Evolutionary conservation across 2,113 vertebrate genomes (phyloP), one percentile per base, ranked within the genome.

Genomic region (Stigmatopora nigra): DNA sequence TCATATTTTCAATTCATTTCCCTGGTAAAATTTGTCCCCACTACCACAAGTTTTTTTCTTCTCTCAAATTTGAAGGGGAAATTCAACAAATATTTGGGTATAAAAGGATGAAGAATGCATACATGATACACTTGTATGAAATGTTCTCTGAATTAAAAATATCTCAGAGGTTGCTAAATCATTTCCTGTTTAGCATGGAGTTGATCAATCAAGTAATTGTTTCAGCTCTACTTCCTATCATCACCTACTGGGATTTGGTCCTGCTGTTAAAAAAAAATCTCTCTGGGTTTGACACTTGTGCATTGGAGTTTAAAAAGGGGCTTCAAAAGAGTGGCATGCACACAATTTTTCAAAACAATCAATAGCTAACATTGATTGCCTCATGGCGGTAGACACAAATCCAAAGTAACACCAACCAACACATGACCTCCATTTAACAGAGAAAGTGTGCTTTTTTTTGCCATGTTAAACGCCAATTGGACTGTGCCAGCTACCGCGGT

Each of bases 261-360:
- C 35, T 61, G 49, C 48, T 1, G 13, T 56, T 59, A 67, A 73
- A 73, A 59, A 31, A 64, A 78, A 48, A 15, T 58, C 38, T 38
- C 4, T n/a, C 17, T 59, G 57, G 9, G 57, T 36, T 12, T 60
- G 58, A 44, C 38, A 41, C 11, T 60, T 19, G 16, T 60, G 36
- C 5, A 5, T 60, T 5, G 1, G 38, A 7, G 36, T 41, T 58
- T 46, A 35, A 22, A 22, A 71, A 47, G 62, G 17, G 14, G 38
- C 41, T 64, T 45, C 65, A n/a, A 71, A 67, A 11, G 56, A 3
- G 8, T 55, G 16, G 49, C 61, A 65, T 20, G 3, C 36, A 55
- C 49, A 31, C 52, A 67, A 45, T 60, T 64, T 41, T 65, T 20
- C 20, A 66, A n/a, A 38, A 22, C 44, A 64, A 69, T 63, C 62